Conservation (phyloP, 2,888 invertebrate species). For the Euplagia quadripunctaria region DNA sequence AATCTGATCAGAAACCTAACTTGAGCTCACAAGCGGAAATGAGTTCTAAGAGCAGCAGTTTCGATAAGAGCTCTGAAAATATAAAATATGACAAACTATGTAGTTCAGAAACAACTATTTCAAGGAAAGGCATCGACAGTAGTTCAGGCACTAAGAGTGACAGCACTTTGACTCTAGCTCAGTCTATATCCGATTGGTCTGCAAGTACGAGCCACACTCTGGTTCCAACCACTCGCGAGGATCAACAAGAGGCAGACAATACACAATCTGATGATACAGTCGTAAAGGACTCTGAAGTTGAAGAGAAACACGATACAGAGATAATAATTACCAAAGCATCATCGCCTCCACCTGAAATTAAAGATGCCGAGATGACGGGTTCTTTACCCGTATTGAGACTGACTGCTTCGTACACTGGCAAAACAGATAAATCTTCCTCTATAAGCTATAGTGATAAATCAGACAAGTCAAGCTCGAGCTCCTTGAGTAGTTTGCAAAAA, state of each 20-base stretch:
- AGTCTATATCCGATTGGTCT: conserved; percentile 94
- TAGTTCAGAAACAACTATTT: conserved; percentile 87
- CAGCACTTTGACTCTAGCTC: conserved; percentile 91
- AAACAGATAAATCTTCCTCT: conserved; percentile 83
- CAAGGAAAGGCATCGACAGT: conserved; percentile 85
- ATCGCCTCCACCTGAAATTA: conserved; percentile 61
- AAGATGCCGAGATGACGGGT: conserved; percentile 57
- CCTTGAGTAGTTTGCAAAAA: conserved; percentile 82
- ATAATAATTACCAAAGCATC: conserved; percentile 57
- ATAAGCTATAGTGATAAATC: conserved; percentile 85
- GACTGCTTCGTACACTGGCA: conserved; percentile 69
- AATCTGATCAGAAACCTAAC: conserved; percentile 84
- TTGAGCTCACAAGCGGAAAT: conserved; percentile 80
- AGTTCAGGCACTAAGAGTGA: conserved; percentile 93
- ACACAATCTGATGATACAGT: conserved; percentile 83
- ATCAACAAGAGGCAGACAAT: conserved; percentile 75
- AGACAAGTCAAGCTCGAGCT: conserved; percentile 85
- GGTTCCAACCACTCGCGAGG: conserved; percentile 88
- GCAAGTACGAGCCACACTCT: conserved; percentile 93
- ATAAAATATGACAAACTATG: conserved; percentile 88
- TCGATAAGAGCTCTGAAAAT: conserved; percentile 86
- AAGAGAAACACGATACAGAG: conserved; percentile 63
- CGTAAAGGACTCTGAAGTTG: conserved; percentile 71
- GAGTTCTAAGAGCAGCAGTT: conserved; percentile 88
- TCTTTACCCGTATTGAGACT: conserved; percentile 68